Base-by-base conservation (phyloP, 2,888 invertebrate genomes). In the Perizoma flavofasciatum region DNA sequence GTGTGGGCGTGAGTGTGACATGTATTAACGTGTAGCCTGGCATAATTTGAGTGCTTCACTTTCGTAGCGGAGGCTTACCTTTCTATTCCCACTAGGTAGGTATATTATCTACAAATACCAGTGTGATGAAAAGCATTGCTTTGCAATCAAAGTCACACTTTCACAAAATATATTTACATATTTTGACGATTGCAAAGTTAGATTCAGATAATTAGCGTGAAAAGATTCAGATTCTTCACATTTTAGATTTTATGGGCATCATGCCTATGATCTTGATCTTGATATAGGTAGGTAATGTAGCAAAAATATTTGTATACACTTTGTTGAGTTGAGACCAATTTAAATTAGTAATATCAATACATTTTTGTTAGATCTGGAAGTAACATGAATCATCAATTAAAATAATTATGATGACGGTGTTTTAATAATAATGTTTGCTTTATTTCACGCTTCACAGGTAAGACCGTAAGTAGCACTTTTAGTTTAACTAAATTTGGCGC, bases 401-500 rank as follows among this genome's bases (percentile, higher is more conserved):
- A 22, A 22, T 22, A 22, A 22, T 22, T 22, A 41, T 41, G 41
- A 41, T 41, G 40, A 35, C 43, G 1, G n/a, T 3, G 22, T 22
- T 22, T 22, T 22, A 55, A 54, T 32, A 37, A 43, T 40, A 47
- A 55, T 61, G 51, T 53, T 55, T 64, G 50, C 59, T 62, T 61
- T 33, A 46, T 51, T 59, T 57, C 56, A 67, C 52, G 72, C 55
- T 59, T 60, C 61, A 63, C 67, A 77, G 81, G 81, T 83, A 81
- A 79, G 68, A 68, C 64, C 68, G 82, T 81, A 77, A 77, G 82
- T 83, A 76, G 67, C 55, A 52, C 3, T 52, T 43, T 41, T 40
- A 39, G n/a, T 47, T 65, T 65, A 9, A 50, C 10, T 71, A 54
- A 70, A 85, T 89, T 88, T 89, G 73, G 88, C 88, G 89, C 89